A percentile compares a stretch with the other conserved stretches of the same genome.
Conservation (phyloP, 2,797 vertebrate species). For the Microctenopoma stevenorrisi region DNA sequence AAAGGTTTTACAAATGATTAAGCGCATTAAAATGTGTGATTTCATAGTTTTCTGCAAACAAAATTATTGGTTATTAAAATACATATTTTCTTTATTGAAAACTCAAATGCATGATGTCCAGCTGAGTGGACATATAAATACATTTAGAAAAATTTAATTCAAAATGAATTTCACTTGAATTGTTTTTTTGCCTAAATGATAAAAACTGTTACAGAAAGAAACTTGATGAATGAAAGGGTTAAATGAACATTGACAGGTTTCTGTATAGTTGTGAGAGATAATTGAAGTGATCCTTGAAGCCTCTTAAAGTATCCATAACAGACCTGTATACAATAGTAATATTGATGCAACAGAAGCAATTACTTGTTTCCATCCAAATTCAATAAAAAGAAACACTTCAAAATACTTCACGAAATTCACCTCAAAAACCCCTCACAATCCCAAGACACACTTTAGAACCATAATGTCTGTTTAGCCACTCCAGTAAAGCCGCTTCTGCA, state of each 20-base stretch:
- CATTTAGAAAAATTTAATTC: no score
- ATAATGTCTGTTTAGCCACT: constrained; percentile 8
- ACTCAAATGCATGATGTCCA: no score
- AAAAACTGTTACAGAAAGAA: no score
- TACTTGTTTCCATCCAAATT: constrained; percentile 30
- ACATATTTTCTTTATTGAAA: no score
- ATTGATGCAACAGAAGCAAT: constrained; percentile 20
- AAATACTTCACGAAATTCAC: constrained; percentile 5
- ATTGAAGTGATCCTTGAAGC: constrained; percentile 2
- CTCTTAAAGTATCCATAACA: neutral
- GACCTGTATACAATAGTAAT: constrained; percentile 6
- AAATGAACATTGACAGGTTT: neutral
- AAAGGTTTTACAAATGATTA: no score
- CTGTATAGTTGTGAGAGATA: neutral
- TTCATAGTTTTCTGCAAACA: no score
- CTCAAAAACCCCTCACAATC: constrained; percentile 16
- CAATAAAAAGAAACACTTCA: constrained; percentile 9
- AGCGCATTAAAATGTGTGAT: no score
- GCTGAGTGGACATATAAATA: no score
- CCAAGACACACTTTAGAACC: constrained; percentile 11
- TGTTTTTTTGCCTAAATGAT: no score
- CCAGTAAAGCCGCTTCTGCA: neutral
- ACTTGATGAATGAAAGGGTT: no score
- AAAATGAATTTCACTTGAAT: no score
- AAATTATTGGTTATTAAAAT: no score